phyloP scores from a whole-genome alignment of 2,113 vertebrate genomes.

The Otolemur garnettii region DNA sequence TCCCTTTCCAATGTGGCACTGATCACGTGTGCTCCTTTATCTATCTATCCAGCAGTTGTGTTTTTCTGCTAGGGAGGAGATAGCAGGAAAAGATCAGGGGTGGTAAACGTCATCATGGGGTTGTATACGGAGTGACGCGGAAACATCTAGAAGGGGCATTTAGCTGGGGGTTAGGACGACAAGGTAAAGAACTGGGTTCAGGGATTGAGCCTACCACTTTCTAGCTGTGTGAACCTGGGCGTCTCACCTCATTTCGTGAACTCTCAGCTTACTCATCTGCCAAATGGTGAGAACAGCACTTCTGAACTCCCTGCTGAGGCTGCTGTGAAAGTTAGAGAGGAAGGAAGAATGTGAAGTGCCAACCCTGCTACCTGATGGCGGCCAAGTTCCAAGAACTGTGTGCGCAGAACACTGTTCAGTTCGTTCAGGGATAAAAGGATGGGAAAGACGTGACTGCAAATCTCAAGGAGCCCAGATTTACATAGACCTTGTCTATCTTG shows the following conservation, averaged over 20 bases:
- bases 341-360: neutral
- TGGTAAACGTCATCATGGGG: neutral
- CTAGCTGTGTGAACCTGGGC: neutral
- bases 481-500: neutral
- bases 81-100: neutral
- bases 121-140: neutral
- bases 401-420: neutral
- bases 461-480: neutral
- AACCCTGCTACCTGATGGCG: neutral
- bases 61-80: neutral
- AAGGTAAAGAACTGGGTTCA: neutral
- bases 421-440: neutral
- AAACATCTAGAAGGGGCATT: no score
- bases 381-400: neutral
- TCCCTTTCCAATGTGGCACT: neutral
- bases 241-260: neutral
- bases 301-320: neutral
- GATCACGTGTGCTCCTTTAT: constrained; percentile 17
- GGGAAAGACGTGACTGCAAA: neutral
- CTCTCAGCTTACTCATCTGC: neutral
- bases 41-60: neutral
- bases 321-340: neutral
- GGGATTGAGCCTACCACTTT: neutral
- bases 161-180: neutral
- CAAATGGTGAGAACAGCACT: neutral